Evolutionary conservation across 2,888 invertebrate species (phyloP), one percentile per base, ranked within the genome.

Genomic region (Polymixis lichenea): DNA sequence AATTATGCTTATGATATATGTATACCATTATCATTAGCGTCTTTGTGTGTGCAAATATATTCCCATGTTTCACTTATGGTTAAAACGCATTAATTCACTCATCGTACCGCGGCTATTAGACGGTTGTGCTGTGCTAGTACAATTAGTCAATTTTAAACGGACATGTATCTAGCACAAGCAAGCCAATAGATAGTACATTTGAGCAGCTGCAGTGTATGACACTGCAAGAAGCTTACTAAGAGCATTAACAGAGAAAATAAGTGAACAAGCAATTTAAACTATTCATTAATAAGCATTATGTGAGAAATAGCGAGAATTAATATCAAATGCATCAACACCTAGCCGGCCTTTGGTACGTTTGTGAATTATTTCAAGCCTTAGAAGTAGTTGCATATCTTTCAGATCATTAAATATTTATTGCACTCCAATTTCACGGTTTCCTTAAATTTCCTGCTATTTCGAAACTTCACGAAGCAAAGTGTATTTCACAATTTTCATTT

Each of bases 401-500:
- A 46, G 7, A 28, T 53, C 2, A 43, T 51, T 15, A 53, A 43
- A 13, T 28, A 43, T 38, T 25, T 25, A 77, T 56, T 11, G 25
- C 49, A 38, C 13, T 17, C n/a, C 2, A 51, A 32, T 68, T 68
- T 76, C 11, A 68, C 32, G 51, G 15, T 38, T 6, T 38, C n/a
- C 2, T 55, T 8, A 3, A 28, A 53, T 69, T 60, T 32, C 11
- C 11, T 43, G 28, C 17, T 1, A 13, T 62, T 32, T 67, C 62
- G 17, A 38, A 81, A 81, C 28, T 9, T n/a, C 43, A 15, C 4
- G 5, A n/a, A 22, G 25, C 22, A 65, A 25, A 43, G 7, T 62
- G 13, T 53, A 19, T 80, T 80, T 66, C 66, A 62, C 64, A 58
- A 68, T 75, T 43, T 32, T 7, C 6, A 58, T 67, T 71, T 64